These are phyloP conservation scores for Drosophila paracracens DNA, from an alignment of 2,888 invertebrate species.

Conservation along the genomic window DNA sequence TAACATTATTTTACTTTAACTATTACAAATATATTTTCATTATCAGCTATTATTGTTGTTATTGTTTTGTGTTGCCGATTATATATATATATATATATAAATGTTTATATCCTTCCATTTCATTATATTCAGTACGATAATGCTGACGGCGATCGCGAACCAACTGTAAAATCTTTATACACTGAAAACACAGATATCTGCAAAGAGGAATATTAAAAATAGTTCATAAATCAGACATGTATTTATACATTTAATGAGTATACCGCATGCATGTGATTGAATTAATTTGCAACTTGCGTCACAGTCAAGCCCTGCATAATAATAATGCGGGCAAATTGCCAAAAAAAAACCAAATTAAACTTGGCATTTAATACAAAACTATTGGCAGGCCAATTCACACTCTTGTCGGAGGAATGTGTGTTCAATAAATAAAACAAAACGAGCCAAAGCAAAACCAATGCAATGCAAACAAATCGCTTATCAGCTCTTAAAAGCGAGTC, in stretches of 20 bases:
- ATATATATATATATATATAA: too few species aligned
- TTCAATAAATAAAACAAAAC: constrained; percentile 11
- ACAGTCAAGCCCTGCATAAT: constrained; percentile 72
- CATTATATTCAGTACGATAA: constrained; percentile 86
- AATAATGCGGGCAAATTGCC: constrained; percentile 60
- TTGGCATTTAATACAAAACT: constrained; percentile 56
- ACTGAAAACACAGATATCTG: constrained; percentile 97
- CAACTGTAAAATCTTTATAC: constrained; percentile 96
- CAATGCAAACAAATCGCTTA: constrained; percentile 22
- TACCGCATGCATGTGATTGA: constrained; percentile 27
- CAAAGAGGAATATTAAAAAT: constrained; percentile 53
- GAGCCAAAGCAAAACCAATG: background rate
- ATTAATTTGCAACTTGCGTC: constrained; percentile 69
- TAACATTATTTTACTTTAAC: constrained; percentile 74
- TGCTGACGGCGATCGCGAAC: constrained; percentile 91
- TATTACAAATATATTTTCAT: constrained; percentile 74
- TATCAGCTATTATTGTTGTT: constrained; percentile 77
- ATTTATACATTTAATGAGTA: constrained; percentile 17
- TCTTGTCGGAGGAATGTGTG: constrained; percentile 23
- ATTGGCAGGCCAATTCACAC: constrained; percentile 47
- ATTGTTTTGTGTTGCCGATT: constrained; percentile 66
- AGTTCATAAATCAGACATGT: constrained; percentile 44
- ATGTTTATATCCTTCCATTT: constrained; percentile 6
- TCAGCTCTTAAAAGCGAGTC: constrained; percentile 44
- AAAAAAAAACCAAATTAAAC: constrained; percentile 64